Base-by-base conservation (phyloP, 1,140 invertebrate species). In the Teleopsis dalmanni region DNA sequence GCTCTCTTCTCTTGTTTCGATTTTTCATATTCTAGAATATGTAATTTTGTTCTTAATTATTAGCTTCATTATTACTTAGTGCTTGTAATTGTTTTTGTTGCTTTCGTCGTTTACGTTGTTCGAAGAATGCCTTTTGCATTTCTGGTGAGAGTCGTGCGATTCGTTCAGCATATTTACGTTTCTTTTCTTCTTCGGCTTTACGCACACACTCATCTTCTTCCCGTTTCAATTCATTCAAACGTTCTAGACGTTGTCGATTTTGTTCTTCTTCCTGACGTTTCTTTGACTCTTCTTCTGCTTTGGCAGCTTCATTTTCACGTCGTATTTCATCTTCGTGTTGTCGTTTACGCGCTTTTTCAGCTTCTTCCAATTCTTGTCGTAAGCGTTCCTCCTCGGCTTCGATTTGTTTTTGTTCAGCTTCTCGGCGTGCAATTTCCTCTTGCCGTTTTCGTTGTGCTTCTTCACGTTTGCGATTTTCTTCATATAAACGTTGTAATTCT, bases 81-180 rank as follows among this genome's bases (percentile, higher is more conserved):
- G 40, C 33, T 37, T 37, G 16, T 27, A 21, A 23, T 26, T 47
- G 53, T 38, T 50, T 50, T 38, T 55, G 51, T 51, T 51, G 49
- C 46, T 69, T 69, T 48, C 65, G 63, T 35, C 56, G 44, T 51
- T 62, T 65, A 33, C 65, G 65, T 56, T 60, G 59, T 33, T 69
- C 60, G 33, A 58, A 53, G 52, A 69, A 69, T 50, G 55, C 53
- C 35, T 44, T 34, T 36, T 59, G 64, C 26, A 57, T 59, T 52
- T 65, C 65, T 36, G 59, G 59, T 52, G 47, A 56, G 14, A 69
- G 49, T 0, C 44, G 37, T 2, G 57, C 43, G 13, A 66, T 51
- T 14, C 65, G 60, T 9, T 41, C 44, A 9, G 51, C 47, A 37
- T 65, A 66, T 3, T 57, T 48, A 22, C 50, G 54, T 22, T 49